Evolutionary conservation across 2,797 vertebrate genomes (phyloP), one percentile per base, ranked within the genome.

Genomic region (Phrynocephalus guinanensis): DNA sequence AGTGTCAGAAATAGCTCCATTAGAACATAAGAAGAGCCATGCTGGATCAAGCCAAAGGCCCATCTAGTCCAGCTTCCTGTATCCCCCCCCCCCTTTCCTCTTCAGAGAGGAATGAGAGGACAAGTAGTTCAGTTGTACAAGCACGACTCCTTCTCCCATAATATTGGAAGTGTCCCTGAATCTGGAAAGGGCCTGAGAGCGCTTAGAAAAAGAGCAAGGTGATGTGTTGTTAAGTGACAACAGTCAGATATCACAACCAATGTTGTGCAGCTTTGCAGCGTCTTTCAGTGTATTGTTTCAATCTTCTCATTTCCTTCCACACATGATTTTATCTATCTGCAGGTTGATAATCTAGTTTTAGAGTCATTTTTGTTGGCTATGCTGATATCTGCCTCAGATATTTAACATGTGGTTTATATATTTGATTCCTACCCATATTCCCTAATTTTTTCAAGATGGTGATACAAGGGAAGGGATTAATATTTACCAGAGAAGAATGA

Each of bases 381-480:
- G 73, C n/a, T 76, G 38, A 91, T 73, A 79, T 91, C 63, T 87
- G 71, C 82, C 71, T 90, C 89, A 84, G 13, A 52, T 91, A 90
- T 85, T 63, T 56, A 94, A 93, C 91, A 95, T 94, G 92, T 93
- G 93, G 93, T 95, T 95, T 89, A 56, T 94, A 94, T 94, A 92
- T 84, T 91, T 86, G 48, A 9, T 94, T 94, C 91, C 72, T 30
- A 92, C 75, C 86, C 90, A 89, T 89, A 82, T 28, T 86, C 30
- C 18, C 68, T 96, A 96, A 96, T 95, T 92, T 88, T 95, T 97
- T 96, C 96, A 97, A 96, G 95, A 95, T 94, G 94, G 79, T 87
- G 89, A 95, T 95, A 89, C 90, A 83, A 26, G 73, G 91, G 88
- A 94, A 96, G 85, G 91, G 94, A 95, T 95, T 96, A 95, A 94